These are phyloP conservation scores for Morpho achilles DNA, from an alignment of 2,888 invertebrate species.

Conservation along the genomic window DNA sequence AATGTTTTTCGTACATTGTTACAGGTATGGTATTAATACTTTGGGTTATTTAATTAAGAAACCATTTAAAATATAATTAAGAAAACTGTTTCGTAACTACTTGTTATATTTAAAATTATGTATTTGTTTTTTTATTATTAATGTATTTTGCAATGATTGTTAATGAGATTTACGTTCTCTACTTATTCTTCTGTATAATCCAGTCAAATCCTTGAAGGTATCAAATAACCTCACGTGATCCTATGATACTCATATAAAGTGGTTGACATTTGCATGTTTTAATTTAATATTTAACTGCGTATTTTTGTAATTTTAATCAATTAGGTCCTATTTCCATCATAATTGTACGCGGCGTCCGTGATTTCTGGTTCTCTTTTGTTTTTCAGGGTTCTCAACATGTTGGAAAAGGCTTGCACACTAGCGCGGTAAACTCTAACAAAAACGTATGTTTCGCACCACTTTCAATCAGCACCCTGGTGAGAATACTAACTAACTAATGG, in stretches of 20 bases:
- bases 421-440: slow-evolving; percentile 60
- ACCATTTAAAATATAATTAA: slow-evolving; percentile 4
- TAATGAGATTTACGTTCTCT: background rate
- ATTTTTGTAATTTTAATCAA: background rate
- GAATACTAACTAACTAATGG: slow-evolving; percentile 72
- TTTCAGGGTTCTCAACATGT: slow-evolving; percentile 65
- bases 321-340: background rate
- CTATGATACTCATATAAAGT: background rate
- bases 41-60: slow-evolving; percentile 4
- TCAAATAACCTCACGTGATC: slow-evolving; percentile 36
- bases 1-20: slow-evolving; percentile 59
- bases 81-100: slow-evolving; percentile 63
- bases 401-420: slow-evolving; percentile 64
- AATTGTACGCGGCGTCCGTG: background rate
- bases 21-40: slow-evolving; percentile 48
- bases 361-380: background rate
- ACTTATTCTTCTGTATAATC: background rate
- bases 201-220: slow-evolving; percentile 10
- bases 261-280: slow-evolving; percentile 1
- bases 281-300: slow-evolving; percentile 2
- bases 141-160: background rate
- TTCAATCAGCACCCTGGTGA: slow-evolving; percentile 66
- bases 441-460: slow-evolving; percentile 66
- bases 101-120: slow-evolving; percentile 3
- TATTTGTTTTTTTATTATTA: background rate